phyloP scores from a whole-genome alignment of 2,797 vertebrate species.

The Poecilia picta region DNA sequence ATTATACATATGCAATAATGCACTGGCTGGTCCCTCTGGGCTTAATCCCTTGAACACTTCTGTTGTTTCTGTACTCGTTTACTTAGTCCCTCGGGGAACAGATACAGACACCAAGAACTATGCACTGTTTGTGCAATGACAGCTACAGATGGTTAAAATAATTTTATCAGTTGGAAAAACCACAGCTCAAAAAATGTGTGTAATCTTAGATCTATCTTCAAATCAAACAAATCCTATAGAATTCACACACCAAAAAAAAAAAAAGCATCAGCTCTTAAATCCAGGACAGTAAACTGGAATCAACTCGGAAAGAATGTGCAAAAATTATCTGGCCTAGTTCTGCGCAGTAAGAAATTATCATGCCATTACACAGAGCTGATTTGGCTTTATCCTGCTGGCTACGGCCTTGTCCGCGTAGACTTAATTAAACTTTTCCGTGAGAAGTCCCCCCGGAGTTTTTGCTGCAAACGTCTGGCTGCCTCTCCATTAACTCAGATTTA shows the following conservation, averaged over 20 bases:
- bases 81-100: slow-evolving; percentile 19
- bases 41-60: slow-evolving; percentile 4
- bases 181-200: slow-evolving; percentile 9
- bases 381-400: slow-evolving; percentile 48
- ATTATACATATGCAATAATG: slow-evolving; percentile 18
- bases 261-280: slow-evolving; percentile 1
- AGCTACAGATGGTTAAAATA: slow-evolving; percentile 8
- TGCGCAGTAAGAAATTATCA: slow-evolving; percentile 56
- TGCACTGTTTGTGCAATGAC: slow-evolving; percentile 31
- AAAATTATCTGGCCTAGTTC: slow-evolving; percentile 54
- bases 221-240: slow-evolving; percentile 9
- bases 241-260: neutral
- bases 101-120: slow-evolving; percentile 2
- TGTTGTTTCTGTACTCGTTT: slow-evolving; percentile 20
- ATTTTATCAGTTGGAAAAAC: slow-evolving; percentile 33
- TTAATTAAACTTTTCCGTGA: slow-evolving; percentile 69
- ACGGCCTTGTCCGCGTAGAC: slow-evolving; percentile 54
- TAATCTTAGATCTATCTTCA: slow-evolving; percentile 5
- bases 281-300: slow-evolving; percentile 14
- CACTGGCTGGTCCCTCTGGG: slow-evolving; percentile 7
- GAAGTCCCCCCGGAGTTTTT: slow-evolving; percentile 61
- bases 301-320: slow-evolving; percentile 40
- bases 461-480: slow-evolving; percentile 45
- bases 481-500: slow-evolving; percentile 63
- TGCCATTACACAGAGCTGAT: slow-evolving; percentile 46